Percentiles rank a stretch among this genome's conserved stretches.
phyloP scores from a whole-genome alignment of 1,140 invertebrate species.

The Atta cephalotes region DNA sequence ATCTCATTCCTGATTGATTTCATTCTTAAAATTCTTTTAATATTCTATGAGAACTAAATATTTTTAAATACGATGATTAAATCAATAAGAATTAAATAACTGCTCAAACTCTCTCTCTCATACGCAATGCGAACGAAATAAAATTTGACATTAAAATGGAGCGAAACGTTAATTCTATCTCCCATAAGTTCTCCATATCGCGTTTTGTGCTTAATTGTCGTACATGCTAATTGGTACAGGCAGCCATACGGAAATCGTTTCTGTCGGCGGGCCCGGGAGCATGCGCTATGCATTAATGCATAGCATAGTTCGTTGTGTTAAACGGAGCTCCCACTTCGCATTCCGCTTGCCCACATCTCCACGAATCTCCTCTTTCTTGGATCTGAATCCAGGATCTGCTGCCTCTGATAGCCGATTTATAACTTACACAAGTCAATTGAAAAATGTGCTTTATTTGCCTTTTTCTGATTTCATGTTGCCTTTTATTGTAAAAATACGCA shows the following conservation, averaged over 20 bases:
- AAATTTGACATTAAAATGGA: neutral
- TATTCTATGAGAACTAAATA: neutral
- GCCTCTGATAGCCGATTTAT: neutral
- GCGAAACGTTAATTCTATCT: slow-evolving; percentile 1
- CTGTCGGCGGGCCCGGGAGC: slow-evolving; percentile 34
- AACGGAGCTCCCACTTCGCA: slow-evolving; percentile 22
- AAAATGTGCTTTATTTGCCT: neutral
- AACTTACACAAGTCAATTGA: slow-evolving; percentile 4
- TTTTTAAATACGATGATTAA: neutral
- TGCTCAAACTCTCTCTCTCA: neutral
- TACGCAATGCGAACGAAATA: neutral
- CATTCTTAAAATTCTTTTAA: neutral
- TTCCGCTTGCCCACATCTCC: slow-evolving; percentile 29
- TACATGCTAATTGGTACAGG: slow-evolving; percentile 60
- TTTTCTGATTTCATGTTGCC: too few species aligned
- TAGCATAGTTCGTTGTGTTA: slow-evolving; percentile 43
- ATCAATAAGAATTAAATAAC: neutral
- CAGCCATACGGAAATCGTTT: slow-evolving; percentile 55
- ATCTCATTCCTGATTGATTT: neutral
- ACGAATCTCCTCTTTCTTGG: neutral
- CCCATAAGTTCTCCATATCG: neutral
- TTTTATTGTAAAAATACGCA: neutral
- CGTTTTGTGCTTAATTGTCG: slow-evolving; percentile 56
- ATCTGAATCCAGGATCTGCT: neutral
- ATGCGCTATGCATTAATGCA: slow-evolving; percentile 46